phyloP scores from a whole-genome alignment of 1,140 invertebrate genomes.

The Babylonia areolata region DNA sequence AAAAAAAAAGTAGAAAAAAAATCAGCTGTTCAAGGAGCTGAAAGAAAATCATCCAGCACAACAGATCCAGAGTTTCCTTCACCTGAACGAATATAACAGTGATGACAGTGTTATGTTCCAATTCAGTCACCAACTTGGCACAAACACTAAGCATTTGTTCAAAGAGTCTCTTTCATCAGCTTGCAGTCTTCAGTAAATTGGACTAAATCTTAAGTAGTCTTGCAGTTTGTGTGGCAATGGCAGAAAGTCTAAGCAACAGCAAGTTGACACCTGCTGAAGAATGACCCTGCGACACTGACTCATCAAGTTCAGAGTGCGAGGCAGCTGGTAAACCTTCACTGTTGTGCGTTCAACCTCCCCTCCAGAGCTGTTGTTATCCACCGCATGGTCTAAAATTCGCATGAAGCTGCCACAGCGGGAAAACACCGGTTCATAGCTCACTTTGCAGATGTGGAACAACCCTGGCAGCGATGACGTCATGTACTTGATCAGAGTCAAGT shows the following conservation, averaged over 20 bases:
- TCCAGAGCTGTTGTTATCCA: not conserved
- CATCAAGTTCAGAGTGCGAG: conserved; percentile 43
- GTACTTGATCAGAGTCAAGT: conserved; percentile 48
- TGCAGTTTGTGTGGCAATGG: conserved; percentile 47
- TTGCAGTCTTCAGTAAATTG: conserved; percentile 37
- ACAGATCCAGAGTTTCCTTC: too few species aligned
- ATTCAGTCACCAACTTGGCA: too few species aligned
- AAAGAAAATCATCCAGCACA: too few species aligned
- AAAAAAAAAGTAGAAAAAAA: too few species aligned
- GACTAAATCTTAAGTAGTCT: conserved; percentile 45
- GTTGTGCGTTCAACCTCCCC: conserved; percentile 32
- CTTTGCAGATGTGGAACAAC: conserved; percentile 46
- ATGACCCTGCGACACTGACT: conserved; percentile 52
- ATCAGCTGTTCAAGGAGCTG: too few species aligned
- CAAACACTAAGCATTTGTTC: too few species aligned
- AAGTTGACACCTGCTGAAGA: conserved; percentile 26
- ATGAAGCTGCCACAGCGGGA: conserved; percentile 56
- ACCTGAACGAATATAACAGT: too few species aligned
- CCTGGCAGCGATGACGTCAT: conserved; percentile 44
- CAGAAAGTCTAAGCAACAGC: conserved; percentile 31
- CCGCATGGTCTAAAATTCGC: conserved; percentile 43
- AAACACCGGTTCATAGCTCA: conserved; percentile 52
- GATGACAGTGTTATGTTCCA: too few species aligned
- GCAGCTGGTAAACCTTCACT: conserved; percentile 53
- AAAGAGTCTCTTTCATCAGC: too few species aligned